Evolutionary conservation across 2,797 vertebrate species (phyloP).

Genomic region (Rhyacichthys aspro): DNA sequence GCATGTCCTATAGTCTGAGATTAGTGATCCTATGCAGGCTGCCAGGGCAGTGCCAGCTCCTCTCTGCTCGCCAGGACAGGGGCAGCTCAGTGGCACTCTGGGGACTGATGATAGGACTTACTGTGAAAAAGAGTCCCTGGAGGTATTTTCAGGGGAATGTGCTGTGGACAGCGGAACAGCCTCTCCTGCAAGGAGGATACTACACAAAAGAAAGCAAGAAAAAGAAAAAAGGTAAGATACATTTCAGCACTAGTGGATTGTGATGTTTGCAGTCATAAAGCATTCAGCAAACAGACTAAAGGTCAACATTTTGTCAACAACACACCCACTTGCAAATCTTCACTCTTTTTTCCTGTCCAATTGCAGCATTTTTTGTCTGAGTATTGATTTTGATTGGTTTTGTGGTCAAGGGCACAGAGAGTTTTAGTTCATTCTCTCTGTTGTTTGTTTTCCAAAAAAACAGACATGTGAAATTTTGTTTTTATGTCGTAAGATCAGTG

Average conservation of each 20-base stretch:
- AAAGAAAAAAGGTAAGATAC: conserved; percentile 29
- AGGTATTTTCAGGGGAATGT: conserved; percentile 58
- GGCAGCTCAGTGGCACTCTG: conserved; percentile 48
- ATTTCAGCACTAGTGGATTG: conserved; percentile 30
- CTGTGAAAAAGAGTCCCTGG: conserved; percentile 50
- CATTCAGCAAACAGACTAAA: conserved; percentile 20
- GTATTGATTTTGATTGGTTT: conserved; percentile 13
- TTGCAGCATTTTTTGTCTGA: not conserved
- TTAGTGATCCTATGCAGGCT: conserved; percentile 22
- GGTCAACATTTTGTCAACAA: conserved; percentile 30
- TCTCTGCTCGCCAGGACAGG: conserved; percentile 42
- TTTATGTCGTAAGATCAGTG: not conserved
- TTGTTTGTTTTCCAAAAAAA: conserved; percentile 8
- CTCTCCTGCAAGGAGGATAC: conserved; percentile 45
- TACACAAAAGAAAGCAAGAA: conserved; percentile 14
- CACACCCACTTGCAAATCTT: conserved; percentile 7
- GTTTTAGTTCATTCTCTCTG: not conserved
- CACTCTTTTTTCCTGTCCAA: conserved; percentile 1
- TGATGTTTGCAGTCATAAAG: conserved; percentile 24
- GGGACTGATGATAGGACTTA: conserved; percentile 56
- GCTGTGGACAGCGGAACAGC: conserved; percentile 64
- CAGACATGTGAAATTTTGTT: not conserved
- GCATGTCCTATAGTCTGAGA: conserved; percentile 23
- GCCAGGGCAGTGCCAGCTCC: conserved; percentile 25
- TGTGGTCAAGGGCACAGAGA: not conserved